These are phyloP conservation scores for Gisinianus flammeolus DNA, from an alignment of 2,888 invertebrate species.

Conservation along the genomic window DNA sequence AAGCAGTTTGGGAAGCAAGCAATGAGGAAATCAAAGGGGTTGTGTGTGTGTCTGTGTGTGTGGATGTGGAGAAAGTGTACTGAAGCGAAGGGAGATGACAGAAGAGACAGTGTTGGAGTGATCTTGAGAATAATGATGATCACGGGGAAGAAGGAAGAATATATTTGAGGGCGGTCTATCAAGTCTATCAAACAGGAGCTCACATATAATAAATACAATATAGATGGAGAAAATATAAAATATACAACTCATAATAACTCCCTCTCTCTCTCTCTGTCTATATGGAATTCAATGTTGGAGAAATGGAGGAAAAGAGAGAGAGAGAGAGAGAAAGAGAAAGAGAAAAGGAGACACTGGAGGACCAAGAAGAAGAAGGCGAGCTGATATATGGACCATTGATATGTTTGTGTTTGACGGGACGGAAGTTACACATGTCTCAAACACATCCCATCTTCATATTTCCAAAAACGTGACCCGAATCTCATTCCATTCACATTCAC, in stretches of 20 bases:
- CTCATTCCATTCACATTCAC: constrained; percentile 39
- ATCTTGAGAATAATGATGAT: constrained; percentile 43
- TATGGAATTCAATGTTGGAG: not conserved
- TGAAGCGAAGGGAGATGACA: constrained; percentile 36
- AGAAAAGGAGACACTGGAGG: not conserved
- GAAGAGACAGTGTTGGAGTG: constrained; percentile 37
- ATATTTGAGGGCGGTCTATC: constrained; percentile 16
- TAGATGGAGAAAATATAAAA: not conserved
- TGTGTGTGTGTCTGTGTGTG: constrained; percentile 1
- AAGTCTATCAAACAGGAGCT: not conserved
- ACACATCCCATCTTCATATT: constrained; percentile 57
- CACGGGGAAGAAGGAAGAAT: constrained; percentile 8
- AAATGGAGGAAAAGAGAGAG: not conserved
- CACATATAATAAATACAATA: not conserved
- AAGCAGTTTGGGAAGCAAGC: not conserved
- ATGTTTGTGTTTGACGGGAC: constrained; percentile 56
- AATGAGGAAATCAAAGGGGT: constrained; percentile 36
- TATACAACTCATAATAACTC: not conserved
- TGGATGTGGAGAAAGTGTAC: constrained; percentile 1
- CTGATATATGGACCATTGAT: constrained; percentile 41
- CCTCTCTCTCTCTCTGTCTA: not conserved
- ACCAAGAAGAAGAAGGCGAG: not conserved
- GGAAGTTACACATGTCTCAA: constrained; percentile 56
- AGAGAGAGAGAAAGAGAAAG: not conserved
- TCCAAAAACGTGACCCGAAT: constrained; percentile 54